Conservation (phyloP, 2,113 vertebrate genomes). For the Mastomys coucha region DNA sequence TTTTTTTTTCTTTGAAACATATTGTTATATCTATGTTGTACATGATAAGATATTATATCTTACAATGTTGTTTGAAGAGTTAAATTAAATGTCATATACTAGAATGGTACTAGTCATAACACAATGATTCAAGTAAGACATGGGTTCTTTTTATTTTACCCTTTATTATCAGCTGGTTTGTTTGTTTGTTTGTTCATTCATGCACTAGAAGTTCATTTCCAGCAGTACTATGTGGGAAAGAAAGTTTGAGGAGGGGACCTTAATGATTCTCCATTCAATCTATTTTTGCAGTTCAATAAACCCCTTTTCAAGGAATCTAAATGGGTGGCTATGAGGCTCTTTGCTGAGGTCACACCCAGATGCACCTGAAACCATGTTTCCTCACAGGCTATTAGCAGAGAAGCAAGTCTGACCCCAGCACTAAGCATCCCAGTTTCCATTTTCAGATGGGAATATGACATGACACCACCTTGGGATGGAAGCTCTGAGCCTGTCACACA, state of each 20-base stretch:
- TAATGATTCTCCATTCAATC: background rate
- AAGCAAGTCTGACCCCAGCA: background rate
- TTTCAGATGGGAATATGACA: background rate
- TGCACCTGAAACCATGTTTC: background rate
- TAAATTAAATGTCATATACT: slow-evolving; percentile 15
- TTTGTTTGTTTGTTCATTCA: background rate
- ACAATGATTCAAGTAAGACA: background rate
- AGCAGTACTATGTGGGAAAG: background rate
- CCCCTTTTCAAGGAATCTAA: no score
- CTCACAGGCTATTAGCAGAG: background rate
- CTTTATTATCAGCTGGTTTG: background rate
- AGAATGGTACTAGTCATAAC: background rate
- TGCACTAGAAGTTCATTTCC: background rate
- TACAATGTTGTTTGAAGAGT: background rate
- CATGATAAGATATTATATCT: background rate
- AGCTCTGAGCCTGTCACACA: background rate
- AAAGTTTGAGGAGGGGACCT: background rate
- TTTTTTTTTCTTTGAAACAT: background rate
- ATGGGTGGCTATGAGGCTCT: background rate
- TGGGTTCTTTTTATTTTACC: background rate
- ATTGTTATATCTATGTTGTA: background rate
- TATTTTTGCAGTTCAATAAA: background rate
- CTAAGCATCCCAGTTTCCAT: background rate
- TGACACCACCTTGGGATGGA: background rate
- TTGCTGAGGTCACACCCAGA: background rate